Evolutionary conservation across 2,888 invertebrate species (phyloP).

Genomic region (Pristionchus arcanus): DNA sequence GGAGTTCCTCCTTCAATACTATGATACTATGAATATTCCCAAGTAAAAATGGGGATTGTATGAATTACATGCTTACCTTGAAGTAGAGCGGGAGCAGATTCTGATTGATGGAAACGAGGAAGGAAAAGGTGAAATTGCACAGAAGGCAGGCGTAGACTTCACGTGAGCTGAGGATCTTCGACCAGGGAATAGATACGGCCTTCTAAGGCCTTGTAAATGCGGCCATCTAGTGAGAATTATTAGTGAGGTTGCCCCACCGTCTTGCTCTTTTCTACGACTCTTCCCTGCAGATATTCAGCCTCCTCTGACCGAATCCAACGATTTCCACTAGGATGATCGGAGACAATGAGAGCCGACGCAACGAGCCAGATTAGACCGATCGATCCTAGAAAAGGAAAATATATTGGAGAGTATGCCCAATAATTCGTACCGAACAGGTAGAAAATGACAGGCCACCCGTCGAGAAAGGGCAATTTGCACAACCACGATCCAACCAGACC

Average conservation of each 20-base stretch:
- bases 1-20: conserved; percentile 26
- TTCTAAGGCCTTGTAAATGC: background rate
- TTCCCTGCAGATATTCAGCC: background rate
- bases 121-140: conserved; percentile 51
- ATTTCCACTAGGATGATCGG: conserved; percentile 28
- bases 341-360: background rate
- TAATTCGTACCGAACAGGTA: conserved; percentile 47
- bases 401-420: background rate
- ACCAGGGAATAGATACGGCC: background rate
- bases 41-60: too few relatives aligned
- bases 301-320: conserved; percentile 21
- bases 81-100: conserved; percentile 51
- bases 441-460: conserved; percentile 51
- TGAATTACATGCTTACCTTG: conserved; percentile 7
- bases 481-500: conserved; percentile 18
- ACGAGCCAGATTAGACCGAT: background rate
- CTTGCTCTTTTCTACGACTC: background rate
- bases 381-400: background rate
- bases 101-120: conserved; percentile 27
- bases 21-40: too few relatives aligned
- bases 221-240: background rate
- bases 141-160: conserved; percentile 31
- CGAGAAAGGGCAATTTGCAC: background rate
- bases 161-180: background rate
- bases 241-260: background rate